Conservation (phyloP, 2,113 vertebrate genomes). For the Sprattus sprattus region DNA sequence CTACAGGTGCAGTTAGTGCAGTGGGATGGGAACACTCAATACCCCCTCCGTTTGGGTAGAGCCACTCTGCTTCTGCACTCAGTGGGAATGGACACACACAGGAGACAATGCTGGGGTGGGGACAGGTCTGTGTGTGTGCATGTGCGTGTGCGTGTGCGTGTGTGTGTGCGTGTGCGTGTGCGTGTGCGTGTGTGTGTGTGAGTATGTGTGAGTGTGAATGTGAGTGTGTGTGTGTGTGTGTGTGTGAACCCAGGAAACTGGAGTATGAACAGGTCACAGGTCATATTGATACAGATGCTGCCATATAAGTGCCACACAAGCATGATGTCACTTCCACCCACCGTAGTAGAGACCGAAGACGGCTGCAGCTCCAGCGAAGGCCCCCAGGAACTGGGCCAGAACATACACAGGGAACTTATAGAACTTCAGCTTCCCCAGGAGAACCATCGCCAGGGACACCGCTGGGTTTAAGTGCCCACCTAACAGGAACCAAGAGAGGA, state of each 20-base stretch:
- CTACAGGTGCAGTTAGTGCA: too few species aligned
- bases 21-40: background rate
- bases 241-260: too few species aligned
- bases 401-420: slow-evolving; percentile 89
- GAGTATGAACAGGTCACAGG: too few species aligned
- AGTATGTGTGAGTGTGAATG: background rate
- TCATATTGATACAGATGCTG: too few species aligned
- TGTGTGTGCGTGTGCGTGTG: background rate
- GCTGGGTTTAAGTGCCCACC: slow-evolving; percentile 93
- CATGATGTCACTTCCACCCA: slow-evolving; percentile 61
- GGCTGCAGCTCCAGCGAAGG: slow-evolving; percentile 83
- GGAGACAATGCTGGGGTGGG: too few species aligned
- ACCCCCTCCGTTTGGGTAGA: background rate
- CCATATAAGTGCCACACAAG: background rate
- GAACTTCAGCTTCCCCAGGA: slow-evolving; percentile 87
- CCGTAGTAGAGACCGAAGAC: slow-evolving; percentile 93
- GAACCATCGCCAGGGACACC: slow-evolving; percentile 89
- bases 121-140: background rate
- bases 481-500: slow-evolving; percentile 55
- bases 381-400: slow-evolving; percentile 87
- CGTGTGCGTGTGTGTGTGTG: background rate
- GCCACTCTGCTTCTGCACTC: too few species aligned
- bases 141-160: background rate
- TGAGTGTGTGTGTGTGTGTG: background rate
- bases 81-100: too few species aligned